Conservation (phyloP, 1,140 invertebrate genomes). For the Copidosoma floridanum region DNA sequence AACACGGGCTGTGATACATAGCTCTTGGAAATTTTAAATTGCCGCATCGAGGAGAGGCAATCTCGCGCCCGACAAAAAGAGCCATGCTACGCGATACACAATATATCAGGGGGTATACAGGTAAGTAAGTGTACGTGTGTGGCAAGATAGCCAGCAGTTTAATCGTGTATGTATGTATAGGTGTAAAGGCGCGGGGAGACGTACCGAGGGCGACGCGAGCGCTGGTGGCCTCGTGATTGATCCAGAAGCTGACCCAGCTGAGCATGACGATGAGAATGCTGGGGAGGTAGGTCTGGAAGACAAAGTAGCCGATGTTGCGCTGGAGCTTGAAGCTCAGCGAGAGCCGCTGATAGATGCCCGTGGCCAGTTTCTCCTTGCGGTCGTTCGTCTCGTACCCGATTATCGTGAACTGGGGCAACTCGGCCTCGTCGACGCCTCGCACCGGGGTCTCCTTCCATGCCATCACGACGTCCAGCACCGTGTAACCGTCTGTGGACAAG, state of each 20-base stretch:
- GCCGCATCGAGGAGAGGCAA: too few relatives aligned
- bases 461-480: slow-evolving; percentile 95
- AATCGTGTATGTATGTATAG: too few relatives aligned
- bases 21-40: too few relatives aligned
- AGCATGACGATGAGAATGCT: slow-evolving; percentile 82
- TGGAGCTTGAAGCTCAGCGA: slow-evolving; percentile 78
- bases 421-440: slow-evolving; percentile 87
- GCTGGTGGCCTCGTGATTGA: slow-evolving; percentile 79
- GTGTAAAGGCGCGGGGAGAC: too few relatives aligned
- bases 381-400: slow-evolving; percentile 91
- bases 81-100: too few relatives aligned
- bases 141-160: too few relatives aligned
- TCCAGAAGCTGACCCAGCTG: slow-evolving; percentile 89
- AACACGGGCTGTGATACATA: too few relatives aligned
- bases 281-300: slow-evolving; percentile 81
- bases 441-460: slow-evolving; percentile 91
- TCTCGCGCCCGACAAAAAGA: too few relatives aligned
- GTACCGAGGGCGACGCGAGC: slow-evolving; percentile 75
- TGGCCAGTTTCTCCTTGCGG: slow-evolving; percentile 82
- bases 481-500: slow-evolving; percentile 90
- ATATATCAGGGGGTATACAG: not conserved
- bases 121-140: not conserved
- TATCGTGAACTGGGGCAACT: slow-evolving; percentile 94
- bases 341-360: slow-evolving; percentile 89
- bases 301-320: slow-evolving; percentile 79